Base-by-base conservation (phyloP, 2,888 invertebrate genomes). In the Mactromeris polynyma region DNA sequence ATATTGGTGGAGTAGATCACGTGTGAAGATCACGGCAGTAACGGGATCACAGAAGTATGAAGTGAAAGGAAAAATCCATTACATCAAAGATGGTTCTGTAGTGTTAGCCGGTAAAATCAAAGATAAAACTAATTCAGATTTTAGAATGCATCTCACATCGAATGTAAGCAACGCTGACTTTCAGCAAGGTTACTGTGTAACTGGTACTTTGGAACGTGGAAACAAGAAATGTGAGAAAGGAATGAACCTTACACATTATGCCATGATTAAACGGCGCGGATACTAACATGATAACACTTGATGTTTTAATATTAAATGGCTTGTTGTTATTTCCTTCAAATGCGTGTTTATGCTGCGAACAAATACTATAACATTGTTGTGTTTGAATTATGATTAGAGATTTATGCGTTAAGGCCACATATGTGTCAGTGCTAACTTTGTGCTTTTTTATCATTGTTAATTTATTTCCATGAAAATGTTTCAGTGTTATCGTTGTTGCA, bases 181-280 rank as follows among this genome's bases (percentile, higher is more conserved):
- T 97, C 98, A 98, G 97, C 98, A 98, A 98, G 98, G 98, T 82
- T 98, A 98, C 97, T 98, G 98, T 96, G 98, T 98, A 97, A 98
- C 98, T 0, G 98, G 98, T 19, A 98, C 98, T 19, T 97, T 98
- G 95, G 98, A 98, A 96, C 97, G 98, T 31, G 98, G 98, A 94
- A 92, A 95, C 85, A 98, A 98, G 93, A 84, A 89, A 54, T 78
- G 54, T 46, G 89, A 89, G 54, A 98, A 98, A 94, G 98, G 98
- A 97, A 98, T 98, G 97, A 98, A 98, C 97, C 98, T 98, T 97
- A 98, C 98, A 88, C 98, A 98, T 97, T 98, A 98, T 96, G 98
- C 98, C 82, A 98, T 98, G 95, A 98, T 98, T 94, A 98, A 98
- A 94, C 97, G 98, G 93, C 98, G 98, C 95, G 98, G 98, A 2